These are phyloP conservation scores for Volucella bombylans DNA, from an alignment of 2,888 invertebrate species.

Conservation along the genomic window DNA sequence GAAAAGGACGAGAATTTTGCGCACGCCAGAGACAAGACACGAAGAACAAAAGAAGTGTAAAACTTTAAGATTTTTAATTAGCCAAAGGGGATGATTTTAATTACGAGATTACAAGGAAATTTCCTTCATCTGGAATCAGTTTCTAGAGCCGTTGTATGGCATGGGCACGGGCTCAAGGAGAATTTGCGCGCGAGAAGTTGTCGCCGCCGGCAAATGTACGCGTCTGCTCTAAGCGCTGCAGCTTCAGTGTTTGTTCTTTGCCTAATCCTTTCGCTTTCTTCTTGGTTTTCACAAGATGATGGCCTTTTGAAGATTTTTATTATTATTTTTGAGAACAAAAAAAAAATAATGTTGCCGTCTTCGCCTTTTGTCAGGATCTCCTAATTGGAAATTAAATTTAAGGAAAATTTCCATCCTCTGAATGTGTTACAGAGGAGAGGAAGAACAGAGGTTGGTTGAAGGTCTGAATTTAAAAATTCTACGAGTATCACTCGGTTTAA, in stretches of 20 bases:
- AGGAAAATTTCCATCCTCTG: not conserved
- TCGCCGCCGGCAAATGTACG: constrained; percentile 61
- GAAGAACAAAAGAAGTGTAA: constrained; percentile 69
- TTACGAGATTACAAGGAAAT: constrained; percentile 75
- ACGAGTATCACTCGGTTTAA: too few species aligned
- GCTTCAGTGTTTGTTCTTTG: constrained; percentile 45
- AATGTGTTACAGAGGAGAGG: too few species aligned
- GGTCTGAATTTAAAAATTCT: too few species aligned
- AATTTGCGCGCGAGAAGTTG: constrained; percentile 55
- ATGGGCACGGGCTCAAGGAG: not conserved
- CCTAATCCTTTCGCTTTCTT: constrained; percentile 48
- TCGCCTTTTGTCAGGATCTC: not conserved
- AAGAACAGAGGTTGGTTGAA: too few species aligned
- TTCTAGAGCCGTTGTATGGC: constrained; percentile 30
- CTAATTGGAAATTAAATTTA: constrained; percentile 37
- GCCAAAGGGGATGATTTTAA: constrained; percentile 76
- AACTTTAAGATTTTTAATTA: constrained; percentile 76
- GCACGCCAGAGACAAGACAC: constrained; percentile 38
- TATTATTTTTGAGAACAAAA: not conserved
- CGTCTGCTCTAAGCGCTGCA: constrained; percentile 26
- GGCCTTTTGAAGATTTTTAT: constrained; percentile 38
- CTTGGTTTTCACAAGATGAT: constrained; percentile 1
- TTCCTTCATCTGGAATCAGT: constrained; percentile 66
- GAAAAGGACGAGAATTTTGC: constrained; percentile 41
- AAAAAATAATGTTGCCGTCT: not conserved